These are phyloP conservation scores for Enteromius unitaeniatus DNA, from an alignment of 2,797 vertebrate genomes.

Conservation along the genomic window DNA sequence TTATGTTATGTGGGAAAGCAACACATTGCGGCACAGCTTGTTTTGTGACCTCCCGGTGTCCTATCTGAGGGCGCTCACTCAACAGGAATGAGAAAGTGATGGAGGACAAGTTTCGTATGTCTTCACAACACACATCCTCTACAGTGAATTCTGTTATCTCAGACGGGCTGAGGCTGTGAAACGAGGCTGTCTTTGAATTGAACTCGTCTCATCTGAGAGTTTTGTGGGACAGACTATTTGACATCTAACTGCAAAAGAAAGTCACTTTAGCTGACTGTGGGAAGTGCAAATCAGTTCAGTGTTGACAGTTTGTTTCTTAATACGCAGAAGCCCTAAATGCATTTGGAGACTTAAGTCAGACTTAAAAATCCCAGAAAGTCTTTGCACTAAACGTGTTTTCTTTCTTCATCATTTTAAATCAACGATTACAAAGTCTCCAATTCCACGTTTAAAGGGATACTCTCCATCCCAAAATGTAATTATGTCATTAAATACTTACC, in stretches of 20 bases:
- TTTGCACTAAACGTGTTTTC: not conserved
- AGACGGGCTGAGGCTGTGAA: not conserved
- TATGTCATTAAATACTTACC: no score
- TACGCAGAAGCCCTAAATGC: not conserved
- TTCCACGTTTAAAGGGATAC: not conserved
- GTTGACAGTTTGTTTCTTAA: constrained; percentile 11
- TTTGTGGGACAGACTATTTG: constrained; percentile 20
- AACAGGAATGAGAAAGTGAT: constrained; percentile 23
- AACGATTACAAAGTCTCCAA: not conserved
- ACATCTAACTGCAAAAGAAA: not conserved
- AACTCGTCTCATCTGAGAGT: not conserved
- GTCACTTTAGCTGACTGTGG: constrained; percentile 15
- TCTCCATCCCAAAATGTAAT: no score
- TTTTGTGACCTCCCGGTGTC: constrained; percentile 36
- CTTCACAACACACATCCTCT: not conserved
- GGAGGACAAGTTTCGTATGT: constrained; percentile 9
- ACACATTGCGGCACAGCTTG: constrained; percentile 40
- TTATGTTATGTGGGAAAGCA: not conserved
- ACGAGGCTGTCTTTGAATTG: not conserved
- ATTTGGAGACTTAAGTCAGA: not conserved
- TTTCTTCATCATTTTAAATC: not conserved
- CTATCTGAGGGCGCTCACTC: constrained; percentile 36
- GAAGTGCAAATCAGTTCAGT: constrained; percentile 5
- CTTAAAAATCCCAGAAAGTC: not conserved
- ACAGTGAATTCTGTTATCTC: constrained; percentile 15